Conservation (phyloP, 2,888 invertebrate species). For the Ditylenchus weischeri region DNA sequence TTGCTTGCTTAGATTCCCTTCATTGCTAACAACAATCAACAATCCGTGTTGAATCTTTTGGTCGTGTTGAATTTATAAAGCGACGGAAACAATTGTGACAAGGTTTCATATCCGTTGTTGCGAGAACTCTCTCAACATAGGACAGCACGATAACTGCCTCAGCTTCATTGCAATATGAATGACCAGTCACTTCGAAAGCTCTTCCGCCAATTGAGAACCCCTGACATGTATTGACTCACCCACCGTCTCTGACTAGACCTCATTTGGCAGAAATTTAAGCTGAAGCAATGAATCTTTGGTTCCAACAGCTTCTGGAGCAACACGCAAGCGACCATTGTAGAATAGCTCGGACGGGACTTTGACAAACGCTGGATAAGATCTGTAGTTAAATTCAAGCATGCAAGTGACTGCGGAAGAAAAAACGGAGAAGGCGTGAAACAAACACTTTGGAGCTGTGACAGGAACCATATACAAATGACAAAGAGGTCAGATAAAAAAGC, state of each 20-base stretch:
- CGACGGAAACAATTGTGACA: too few species aligned
- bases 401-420: conserved; percentile 16
- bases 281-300: not conserved
- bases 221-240: conserved; percentile 10
- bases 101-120: conserved; percentile 15
- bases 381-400: conserved; percentile 27
- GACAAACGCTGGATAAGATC: conserved; percentile 32
- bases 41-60: conserved; percentile 36
- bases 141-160: conserved; percentile 21
- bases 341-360: conserved; percentile 35
- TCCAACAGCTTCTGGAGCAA: not conserved
- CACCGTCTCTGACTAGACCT: conserved; percentile 13
- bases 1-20: conserved; percentile 17
- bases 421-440: not conserved
- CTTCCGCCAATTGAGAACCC: conserved; percentile 22
- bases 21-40: conserved; percentile 35
- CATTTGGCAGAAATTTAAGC: conserved; percentile 16
- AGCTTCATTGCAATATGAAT: conserved; percentile 25
- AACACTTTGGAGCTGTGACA: too few species aligned
- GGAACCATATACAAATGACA: too few species aligned
- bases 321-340: conserved; percentile 22
- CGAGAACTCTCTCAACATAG: conserved; percentile 24
- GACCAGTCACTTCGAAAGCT: conserved; percentile 22
- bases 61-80: too few species aligned
- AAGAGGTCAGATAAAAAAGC: too few species aligned